Evolutionary conservation across 2,797 vertebrate genomes (phyloP).

Genomic region (Gambelia wislizenii): DNA sequence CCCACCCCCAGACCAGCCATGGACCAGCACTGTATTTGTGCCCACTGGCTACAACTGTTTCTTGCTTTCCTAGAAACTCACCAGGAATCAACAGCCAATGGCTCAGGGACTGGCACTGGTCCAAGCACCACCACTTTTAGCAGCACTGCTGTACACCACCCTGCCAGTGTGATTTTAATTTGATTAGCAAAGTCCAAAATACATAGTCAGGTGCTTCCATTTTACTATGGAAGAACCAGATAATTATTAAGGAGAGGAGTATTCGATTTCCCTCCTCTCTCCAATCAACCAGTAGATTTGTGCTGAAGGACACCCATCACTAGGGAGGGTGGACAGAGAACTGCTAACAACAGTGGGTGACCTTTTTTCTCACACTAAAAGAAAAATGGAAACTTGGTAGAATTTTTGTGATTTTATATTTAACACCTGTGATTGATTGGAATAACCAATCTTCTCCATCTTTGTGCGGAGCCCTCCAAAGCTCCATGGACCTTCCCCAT

Average conservation of each 20-base stretch:
- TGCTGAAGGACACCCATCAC: accelerated
- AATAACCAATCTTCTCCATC: not conserved
- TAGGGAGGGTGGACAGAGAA: not conserved
- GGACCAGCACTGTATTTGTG: too few relatives aligned
- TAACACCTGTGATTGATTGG: not conserved
- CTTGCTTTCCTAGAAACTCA: too few relatives aligned
- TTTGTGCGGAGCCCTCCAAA: not conserved
- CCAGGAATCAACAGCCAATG: too few relatives aligned
- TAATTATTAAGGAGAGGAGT: not conserved
- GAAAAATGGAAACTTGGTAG: not conserved
- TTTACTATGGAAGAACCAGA: not conserved
- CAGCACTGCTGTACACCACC: not conserved
- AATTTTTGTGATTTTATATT: not conserved
- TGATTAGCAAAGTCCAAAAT: not conserved
- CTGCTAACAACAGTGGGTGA: not conserved
- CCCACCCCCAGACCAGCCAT: too few relatives aligned
- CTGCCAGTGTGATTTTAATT: not conserved
- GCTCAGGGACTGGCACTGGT: too few relatives aligned
- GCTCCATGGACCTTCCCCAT: not conserved
- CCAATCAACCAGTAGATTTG: not conserved
- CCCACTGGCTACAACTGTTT: too few relatives aligned
- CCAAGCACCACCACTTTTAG: too few relatives aligned
- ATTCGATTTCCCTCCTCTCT: not conserved
- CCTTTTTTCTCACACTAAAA: not conserved
- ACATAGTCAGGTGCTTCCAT: not conserved